Conservation (phyloP, 2,113 vertebrate genomes). For the Pteronura brasiliensis region DNA sequence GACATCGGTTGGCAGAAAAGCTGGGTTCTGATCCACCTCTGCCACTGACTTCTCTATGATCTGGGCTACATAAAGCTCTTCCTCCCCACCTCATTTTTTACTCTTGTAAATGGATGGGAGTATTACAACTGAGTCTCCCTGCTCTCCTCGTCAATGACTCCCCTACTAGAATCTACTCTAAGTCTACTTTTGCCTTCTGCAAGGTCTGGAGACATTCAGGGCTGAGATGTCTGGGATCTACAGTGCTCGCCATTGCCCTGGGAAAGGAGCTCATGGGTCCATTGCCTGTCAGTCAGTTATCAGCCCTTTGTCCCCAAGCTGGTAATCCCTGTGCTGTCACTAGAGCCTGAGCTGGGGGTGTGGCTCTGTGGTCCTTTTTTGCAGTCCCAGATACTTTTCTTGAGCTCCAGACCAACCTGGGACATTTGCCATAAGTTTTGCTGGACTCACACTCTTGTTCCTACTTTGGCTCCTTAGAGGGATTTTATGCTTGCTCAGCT, state of each 20-base stretch:
- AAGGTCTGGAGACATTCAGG: background rate
- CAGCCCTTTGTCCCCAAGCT: too few relatives aligned
- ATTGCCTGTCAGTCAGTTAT: background rate
- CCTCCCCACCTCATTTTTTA: background rate
- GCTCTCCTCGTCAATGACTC: background rate
- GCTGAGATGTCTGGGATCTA: background rate
- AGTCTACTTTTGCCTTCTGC: background rate
- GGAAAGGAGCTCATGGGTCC: background rate
- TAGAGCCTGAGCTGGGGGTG: background rate
- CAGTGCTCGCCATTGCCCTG: background rate
- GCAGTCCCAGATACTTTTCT: background rate
- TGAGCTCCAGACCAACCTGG: background rate
- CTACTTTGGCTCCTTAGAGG: background rate
- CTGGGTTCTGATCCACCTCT: rapidly evolving
- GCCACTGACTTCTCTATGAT: background rate
- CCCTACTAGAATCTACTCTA: background rate
- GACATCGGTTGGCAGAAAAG: background rate
- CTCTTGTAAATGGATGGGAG: background rate
- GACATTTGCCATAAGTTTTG: background rate
- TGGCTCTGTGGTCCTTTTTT: background rate
- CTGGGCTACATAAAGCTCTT: background rate
- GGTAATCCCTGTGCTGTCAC: background rate
- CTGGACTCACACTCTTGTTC: background rate
- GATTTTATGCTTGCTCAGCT: background rate
- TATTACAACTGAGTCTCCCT: background rate